A percentile compares a stretch with the other conserved stretches of the same genome.
phyloP scores from a whole-genome alignment of 2,888 invertebrate species.

The Dorcus hopei region DNA sequence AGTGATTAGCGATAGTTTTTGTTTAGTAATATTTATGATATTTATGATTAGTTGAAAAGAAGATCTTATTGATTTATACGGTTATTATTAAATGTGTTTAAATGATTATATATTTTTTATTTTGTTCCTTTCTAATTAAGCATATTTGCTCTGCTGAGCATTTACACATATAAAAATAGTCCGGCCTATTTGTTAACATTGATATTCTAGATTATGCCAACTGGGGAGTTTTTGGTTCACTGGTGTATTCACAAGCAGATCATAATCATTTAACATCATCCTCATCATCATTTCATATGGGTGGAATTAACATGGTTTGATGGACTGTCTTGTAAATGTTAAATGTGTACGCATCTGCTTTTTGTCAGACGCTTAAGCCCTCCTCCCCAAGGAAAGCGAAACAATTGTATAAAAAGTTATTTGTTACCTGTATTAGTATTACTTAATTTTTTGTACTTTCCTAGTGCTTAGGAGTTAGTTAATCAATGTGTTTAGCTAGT shows the following conservation, averaged over 20 bases:
- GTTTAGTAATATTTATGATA: slow-evolving; percentile 1
- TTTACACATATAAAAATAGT: slow-evolving; percentile 2
- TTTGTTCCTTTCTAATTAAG: neutral
- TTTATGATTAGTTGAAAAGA: neutral
- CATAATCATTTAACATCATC: slow-evolving; percentile 16
- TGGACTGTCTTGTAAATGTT: slow-evolving; percentile 12
- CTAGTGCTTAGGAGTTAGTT: slow-evolving; percentile 9
- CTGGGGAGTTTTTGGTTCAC: slow-evolving; percentile 25
- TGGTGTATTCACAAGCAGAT: slow-evolving; percentile 13
- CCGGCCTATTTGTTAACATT: slow-evolving; percentile 28
- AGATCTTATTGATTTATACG: neutral
- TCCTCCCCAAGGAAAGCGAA: slow-evolving; percentile 9
- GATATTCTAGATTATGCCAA: slow-evolving; percentile 34
- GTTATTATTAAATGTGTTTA: slow-evolving; percentile 2
- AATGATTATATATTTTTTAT: slow-evolving; percentile 1
- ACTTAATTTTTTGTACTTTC: slow-evolving; percentile 10
- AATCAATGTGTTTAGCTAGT: neutral
- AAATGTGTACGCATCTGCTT: slow-evolving; percentile 21
- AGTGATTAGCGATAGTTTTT: neutral
- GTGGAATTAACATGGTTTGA: neutral
- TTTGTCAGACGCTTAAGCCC: slow-evolving; percentile 3
- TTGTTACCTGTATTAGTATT: slow-evolving; percentile 21
- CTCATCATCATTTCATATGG: slow-evolving; percentile 4
- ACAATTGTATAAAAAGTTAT: slow-evolving; percentile 1
- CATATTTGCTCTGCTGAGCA: neutral